Base-by-base conservation (phyloP, 2,797 vertebrate genomes). In the Hozukius guyotensis region DNA sequence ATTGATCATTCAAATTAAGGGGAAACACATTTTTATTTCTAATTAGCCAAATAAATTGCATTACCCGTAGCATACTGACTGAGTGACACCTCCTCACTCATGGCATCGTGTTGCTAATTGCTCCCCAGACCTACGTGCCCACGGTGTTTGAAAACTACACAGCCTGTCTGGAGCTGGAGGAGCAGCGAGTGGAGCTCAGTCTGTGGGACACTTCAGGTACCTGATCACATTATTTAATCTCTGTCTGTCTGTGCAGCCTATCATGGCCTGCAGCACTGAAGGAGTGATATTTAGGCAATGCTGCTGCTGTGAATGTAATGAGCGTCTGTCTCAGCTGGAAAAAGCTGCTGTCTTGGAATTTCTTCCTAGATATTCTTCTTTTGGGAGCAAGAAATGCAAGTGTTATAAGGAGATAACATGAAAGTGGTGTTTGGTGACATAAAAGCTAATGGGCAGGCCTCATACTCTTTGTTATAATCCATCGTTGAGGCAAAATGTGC, bases 141-240 rank as follows among this genome's bases (percentile, higher is more conserved):
- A 98, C 98, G 4, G 98, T 99, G 62, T 98, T 99, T 90, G 97
- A 99, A 92, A 99, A 99, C 95, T 99, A 99, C 95, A 98, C 97
- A n/a, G 97, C 97, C 85, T 98, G 97, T 90, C 92, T 99, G 95
- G 97, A 97, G 93, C 97, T 97, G 22, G 98, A 99, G 87, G 98
- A 97, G 68, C 97, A 98, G 91, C 96, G 97, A 62, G 97, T 98
- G 92, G 98, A 98, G 93, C 96, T 99, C 80, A 99, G 98, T 88
- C 96, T 98, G 85, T 99, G 98, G 98, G 97, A 98, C 91, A 99
- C 97, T 68, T 99, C 98, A 92, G 98, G 98, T 98, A 96, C 95
- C 91, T 77, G 31, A 65, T 76, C 73, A 8, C 31, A 67, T 75
- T 49, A 49, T 49, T 27, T 8, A 66, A 10, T 52, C 49, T n/a